Evolutionary conservation across 2,888 invertebrate genomes (phyloP).

Genomic region (Helobdella robusta): DNA sequence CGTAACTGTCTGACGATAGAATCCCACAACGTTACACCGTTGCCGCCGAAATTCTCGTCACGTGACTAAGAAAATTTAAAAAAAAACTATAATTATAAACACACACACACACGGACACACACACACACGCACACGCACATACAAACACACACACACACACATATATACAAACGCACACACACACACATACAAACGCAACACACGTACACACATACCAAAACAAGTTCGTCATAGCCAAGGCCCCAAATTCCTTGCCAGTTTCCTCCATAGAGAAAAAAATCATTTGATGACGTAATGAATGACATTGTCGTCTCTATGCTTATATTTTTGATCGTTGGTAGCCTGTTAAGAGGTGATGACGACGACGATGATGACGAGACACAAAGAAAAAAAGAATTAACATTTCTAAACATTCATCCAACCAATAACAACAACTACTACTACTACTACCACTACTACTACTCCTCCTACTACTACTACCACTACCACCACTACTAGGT

Average conservation of each 20-base stretch:
- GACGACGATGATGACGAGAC: background rate
- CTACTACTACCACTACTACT: too few relatives aligned
- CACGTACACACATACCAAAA: slow-evolving; percentile 40
- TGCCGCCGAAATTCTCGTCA: background rate
- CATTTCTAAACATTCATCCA: too few relatives aligned
- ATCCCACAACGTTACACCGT: slow-evolving; percentile 49
- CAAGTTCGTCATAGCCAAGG: slow-evolving; percentile 53
- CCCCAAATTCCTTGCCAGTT: slow-evolving; percentile 60
- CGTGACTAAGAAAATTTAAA: background rate
- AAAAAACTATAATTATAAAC: background rate
- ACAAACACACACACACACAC: too few relatives aligned
- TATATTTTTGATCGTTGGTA: slow-evolving; percentile 45
- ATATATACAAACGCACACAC: too few relatives aligned
- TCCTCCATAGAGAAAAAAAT: slow-evolving; percentile 58
- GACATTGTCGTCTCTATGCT: slow-evolving; percentile 55
- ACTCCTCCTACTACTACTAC: too few relatives aligned
- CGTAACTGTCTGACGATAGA: slow-evolving; percentile 40
- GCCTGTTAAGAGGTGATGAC: background rate
- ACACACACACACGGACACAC: too few relatives aligned
- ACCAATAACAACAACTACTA: too few relatives aligned
- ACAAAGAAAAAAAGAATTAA: background rate
- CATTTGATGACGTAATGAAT: slow-evolving; percentile 55
- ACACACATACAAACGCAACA: too few relatives aligned
- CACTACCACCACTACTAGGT: too few relatives aligned
- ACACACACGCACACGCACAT: too few relatives aligned